These are phyloP conservation scores for Calosoma granatense DNA, from an alignment of 1,140 invertebrate genomes.

Conservation along the genomic window DNA sequence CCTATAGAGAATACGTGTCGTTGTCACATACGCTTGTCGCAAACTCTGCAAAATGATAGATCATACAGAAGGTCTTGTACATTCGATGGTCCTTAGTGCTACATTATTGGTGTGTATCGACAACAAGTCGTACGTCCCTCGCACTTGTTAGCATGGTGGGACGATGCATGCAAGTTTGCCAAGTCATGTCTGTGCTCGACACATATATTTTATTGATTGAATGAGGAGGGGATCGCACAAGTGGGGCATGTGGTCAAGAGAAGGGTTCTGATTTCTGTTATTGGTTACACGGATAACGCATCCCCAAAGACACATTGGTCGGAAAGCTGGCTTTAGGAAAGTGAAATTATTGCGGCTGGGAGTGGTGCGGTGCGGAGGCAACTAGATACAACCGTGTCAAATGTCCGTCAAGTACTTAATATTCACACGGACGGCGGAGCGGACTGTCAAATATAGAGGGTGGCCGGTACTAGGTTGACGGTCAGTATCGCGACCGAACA, in stretches of 20 bases:
- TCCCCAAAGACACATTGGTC: not conserved
- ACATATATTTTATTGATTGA: not conserved
- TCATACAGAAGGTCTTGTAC: too few species aligned
- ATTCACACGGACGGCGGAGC: not conserved
- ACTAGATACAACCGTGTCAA: not conserved
- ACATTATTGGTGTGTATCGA: too few species aligned
- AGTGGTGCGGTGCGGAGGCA: not conserved
- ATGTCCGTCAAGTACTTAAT: not conserved
- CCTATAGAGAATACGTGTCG: too few species aligned
- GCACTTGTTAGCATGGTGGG: too few species aligned
- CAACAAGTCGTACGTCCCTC: too few species aligned
- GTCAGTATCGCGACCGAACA: constrained; percentile 1
- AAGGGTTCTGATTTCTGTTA: constrained; percentile 4
- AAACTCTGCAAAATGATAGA: too few species aligned
- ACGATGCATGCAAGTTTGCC: too few species aligned
- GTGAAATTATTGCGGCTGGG: not conserved
- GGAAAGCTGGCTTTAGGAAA: not conserved
- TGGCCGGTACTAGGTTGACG: not conserved
- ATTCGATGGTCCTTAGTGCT: too few species aligned
- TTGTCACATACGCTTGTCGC: too few species aligned
- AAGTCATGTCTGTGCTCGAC: not conserved
- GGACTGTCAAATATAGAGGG: constrained; percentile 1
- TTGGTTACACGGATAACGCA: not conserved
- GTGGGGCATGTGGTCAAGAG: not conserved
- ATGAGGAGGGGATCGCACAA: not conserved